A percentile compares a stretch with the other conserved stretches of the same genome.
These are phyloP conservation scores for Cryptoleucopteryx plumbea DNA, from an alignment of 2,113 vertebrate genomes.

Conservation along the genomic window DNA sequence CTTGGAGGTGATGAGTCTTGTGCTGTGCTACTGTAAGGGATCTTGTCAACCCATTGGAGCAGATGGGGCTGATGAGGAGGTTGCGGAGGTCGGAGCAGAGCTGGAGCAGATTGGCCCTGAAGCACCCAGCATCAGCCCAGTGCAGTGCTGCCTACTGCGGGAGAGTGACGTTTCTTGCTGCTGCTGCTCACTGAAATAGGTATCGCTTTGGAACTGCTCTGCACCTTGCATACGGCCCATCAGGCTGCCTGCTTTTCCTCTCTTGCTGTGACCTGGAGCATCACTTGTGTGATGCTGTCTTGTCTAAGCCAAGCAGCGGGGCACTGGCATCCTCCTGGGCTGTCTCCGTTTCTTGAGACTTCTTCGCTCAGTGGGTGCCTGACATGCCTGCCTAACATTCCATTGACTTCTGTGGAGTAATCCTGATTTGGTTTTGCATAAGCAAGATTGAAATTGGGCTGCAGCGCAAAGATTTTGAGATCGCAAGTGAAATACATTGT, in stretches of 20 bases:
- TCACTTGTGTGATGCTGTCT: neutral
- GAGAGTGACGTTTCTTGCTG: neutral
- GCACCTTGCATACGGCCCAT: neutral
- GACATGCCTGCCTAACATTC: neutral
- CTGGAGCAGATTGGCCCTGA: neutral
- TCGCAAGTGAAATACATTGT: neutral
- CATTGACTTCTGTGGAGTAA: neutral
- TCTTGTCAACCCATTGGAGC: neutral
- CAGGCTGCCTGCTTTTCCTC: neutral
- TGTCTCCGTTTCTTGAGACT: neutral
- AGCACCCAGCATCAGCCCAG: neutral
- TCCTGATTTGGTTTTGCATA: neutral
- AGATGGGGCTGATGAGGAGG: neutral
- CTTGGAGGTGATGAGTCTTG: neutral
- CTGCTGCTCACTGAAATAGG: neutral
- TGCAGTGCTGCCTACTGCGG: neutral
- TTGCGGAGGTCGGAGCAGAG: neutral
- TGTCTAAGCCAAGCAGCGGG: neutral
- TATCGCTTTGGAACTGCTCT: neutral
- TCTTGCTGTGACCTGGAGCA: neutral
- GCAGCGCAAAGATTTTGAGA: neutral
- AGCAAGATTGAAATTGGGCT: neutral
- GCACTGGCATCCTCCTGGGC: neutral
- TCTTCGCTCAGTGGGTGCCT: neutral
- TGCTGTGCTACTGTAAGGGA: neutral